These are phyloP conservation scores for Tridacna crocea DNA, from an alignment of 2,888 invertebrate genomes.

Conservation along the genomic window DNA sequence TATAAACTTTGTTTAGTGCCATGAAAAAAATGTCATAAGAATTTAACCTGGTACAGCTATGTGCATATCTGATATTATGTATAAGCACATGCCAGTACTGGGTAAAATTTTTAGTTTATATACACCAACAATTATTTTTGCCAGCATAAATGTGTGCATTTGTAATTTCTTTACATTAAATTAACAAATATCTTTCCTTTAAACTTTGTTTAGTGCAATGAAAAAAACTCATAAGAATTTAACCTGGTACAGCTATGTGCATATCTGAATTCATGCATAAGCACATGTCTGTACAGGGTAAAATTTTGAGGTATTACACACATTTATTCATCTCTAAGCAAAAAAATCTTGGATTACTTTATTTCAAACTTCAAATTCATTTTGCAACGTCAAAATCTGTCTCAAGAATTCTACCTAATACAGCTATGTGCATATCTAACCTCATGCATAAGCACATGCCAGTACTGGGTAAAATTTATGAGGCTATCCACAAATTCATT, in stretches of 20 bases:
- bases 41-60: conserved; percentile 13
- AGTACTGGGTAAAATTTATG: conserved; percentile 24
- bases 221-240: neutral
- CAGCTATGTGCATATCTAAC: conserved; percentile 7
- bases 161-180: no score
- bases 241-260: no score
- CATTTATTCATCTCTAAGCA: no score
- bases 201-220: neutral
- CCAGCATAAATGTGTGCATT: no score
- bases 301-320: no score
- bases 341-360: no score
- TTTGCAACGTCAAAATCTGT: no score
- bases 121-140: no score
- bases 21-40: neutral
- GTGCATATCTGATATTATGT: neutral
- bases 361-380: no score
- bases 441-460: conserved; percentile 34
- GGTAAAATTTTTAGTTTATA: neutral
- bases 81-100: conserved; percentile 36
- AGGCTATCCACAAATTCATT: neutral
- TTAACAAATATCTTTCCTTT: neutral
- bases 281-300: conserved; percentile 44
- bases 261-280: no score
- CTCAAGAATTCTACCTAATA: neutral
- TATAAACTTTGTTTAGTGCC: neutral